phyloP scores from a whole-genome alignment of 1,140 invertebrate genomes.

The Nebria ingens region DNA sequence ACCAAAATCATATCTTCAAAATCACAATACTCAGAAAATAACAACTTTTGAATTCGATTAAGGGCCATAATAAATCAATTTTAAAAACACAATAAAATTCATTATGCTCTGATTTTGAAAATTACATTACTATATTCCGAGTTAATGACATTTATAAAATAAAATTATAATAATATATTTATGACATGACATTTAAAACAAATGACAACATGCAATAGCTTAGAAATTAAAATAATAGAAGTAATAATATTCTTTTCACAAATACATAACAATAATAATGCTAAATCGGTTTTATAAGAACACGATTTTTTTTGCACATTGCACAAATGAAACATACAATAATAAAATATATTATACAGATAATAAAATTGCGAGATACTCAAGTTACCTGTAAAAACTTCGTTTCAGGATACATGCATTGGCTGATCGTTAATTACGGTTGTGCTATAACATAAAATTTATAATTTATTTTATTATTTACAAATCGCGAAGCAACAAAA shows the following conservation, averaged over 20 bases:
- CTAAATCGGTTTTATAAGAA: neutral
- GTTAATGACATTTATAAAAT: conserved; percentile 19
- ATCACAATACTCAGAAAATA: conserved; percentile 46
- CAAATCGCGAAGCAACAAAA: too few relatives aligned
- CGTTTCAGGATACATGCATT: conserved; percentile 22
- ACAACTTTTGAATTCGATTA: conserved; percentile 44
- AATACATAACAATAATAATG: too few relatives aligned
- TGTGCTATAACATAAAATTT: conserved; percentile 23
- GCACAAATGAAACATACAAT: too few relatives aligned
- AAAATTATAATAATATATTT: too few relatives aligned
- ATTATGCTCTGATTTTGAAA: conserved; percentile 11
- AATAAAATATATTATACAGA: too few relatives aligned
- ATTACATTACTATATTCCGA: conserved; percentile 32
- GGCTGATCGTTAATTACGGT: conserved; percentile 28
- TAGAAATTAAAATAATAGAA: too few relatives aligned
- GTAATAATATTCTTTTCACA: too few relatives aligned
- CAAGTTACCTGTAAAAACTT: too few relatives aligned
- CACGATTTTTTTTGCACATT: neutral
- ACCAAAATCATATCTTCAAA: conserved; percentile 46
- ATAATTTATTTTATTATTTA: too few relatives aligned
- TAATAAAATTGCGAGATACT: too few relatives aligned
- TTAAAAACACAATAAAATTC: neutral
- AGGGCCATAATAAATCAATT: conserved; percentile 28
- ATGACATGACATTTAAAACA: conserved; percentile 22
- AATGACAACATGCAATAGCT: too few relatives aligned